phyloP scores from a whole-genome alignment of 2,888 invertebrate species.

The Quadriops clusia region DNA sequence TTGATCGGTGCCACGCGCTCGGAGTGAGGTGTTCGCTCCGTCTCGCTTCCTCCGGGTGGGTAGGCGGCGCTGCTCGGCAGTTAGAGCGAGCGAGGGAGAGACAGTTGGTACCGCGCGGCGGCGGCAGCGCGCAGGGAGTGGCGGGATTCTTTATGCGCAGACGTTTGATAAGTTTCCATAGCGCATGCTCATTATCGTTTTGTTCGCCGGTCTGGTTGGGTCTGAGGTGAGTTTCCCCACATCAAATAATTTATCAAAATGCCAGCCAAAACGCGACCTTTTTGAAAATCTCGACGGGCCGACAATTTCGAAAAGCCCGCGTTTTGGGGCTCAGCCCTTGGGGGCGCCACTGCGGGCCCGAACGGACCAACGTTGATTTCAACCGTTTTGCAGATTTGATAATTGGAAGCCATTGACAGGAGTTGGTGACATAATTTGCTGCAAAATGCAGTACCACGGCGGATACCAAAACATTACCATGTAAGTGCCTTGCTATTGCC shows the following conservation, averaged over 20 bases:
- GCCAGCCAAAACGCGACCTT: neutral
- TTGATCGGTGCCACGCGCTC: too few relatives aligned
- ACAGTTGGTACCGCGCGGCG: too few relatives aligned
- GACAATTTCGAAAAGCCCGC: neutral
- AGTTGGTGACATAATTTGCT: constrained; percentile 24
- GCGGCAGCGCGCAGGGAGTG: too few relatives aligned
- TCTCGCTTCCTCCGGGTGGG: too few relatives aligned
- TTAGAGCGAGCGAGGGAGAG: too few relatives aligned
- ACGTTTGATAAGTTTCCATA: too few relatives aligned
- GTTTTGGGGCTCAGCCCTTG: constrained; percentile 12
- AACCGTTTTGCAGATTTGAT: constrained; percentile 21
- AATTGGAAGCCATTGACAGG: constrained; percentile 24
- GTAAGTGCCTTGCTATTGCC: too few relatives aligned
- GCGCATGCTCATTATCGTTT: constrained; percentile 43
- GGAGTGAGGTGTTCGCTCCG: too few relatives aligned
- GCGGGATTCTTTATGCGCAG: too few relatives aligned
- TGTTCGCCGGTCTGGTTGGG: constrained; percentile 51
- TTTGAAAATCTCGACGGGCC: neutral
- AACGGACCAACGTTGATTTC: constrained; percentile 11
- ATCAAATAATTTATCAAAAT: constrained; percentile 1
- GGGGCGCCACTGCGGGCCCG: constrained; percentile 6
- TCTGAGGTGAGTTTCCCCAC: constrained; percentile 16
- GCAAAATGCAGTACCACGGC: constrained; percentile 39
- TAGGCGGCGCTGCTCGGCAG: too few relatives aligned
- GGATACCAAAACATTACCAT: constrained; percentile 36